Base-by-base conservation (phyloP, 2,797 vertebrate species). In the Anas flavirostris region DNA sequence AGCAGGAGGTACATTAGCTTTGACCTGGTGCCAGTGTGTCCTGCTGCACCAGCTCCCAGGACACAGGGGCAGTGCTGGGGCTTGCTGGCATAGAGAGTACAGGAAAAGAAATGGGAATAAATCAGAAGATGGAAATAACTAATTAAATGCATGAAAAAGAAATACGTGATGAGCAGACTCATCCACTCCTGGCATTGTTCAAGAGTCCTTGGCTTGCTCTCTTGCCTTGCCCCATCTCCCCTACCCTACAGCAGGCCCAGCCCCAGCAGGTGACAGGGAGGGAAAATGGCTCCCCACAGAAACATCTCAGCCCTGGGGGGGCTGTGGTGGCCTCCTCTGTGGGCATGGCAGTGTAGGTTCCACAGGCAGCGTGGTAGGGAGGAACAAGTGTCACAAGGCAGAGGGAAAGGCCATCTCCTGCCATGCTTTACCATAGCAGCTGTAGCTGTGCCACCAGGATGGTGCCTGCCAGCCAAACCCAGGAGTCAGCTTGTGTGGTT, bases 31-130 rank as follows among this genome's bases (percentile, higher is more conserved):
- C 50, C 50, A 52, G 14, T 52, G 50, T 9, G 15, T 28, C 26
- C 50, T 52, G 25, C 14, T 52, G 50, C 50, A 28, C 50, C 16
- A 26, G 50, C 50, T 26, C 48, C 67, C 17, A 18, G 35, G 22
- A n/a, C 78, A 23, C 67, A 78, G 53, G 1, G 0, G 26, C 26
- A 52, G 26, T 2, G 2, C 16, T 75, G 29, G 4, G 4, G n/a
- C 52, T 70, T 87, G 35, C 17, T 89, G 43, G 16, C 28, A 52
- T 37, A 41, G 4, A 48, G 79, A 63, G 67, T 9, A 17, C 8
- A 15, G 18, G 43, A 39, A 67, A 35, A 82, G n/a, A 35, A 78
- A 39, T 16, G 25, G 53, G 35, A 86, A 67, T 28, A 63, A 53
- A 41, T 58, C 31, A 33, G n/a, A 58, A 58, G 55, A 58, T 58